Conservation (phyloP, 1,140 invertebrate species). For the Dendrolimus punctatus region DNA sequence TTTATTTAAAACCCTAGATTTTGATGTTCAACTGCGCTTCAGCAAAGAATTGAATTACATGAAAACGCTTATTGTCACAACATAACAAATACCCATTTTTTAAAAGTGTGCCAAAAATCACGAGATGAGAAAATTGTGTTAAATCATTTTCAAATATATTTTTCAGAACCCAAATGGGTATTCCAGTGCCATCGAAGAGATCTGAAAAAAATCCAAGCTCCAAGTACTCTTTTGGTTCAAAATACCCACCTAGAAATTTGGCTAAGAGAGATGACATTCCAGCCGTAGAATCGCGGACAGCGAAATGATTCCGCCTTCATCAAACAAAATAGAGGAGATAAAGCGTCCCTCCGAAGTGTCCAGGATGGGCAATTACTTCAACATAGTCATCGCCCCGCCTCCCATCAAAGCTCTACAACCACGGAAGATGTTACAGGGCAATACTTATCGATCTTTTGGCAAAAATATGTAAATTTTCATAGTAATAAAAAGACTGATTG, state of each 20-base stretch:
- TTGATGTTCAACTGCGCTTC: too few species aligned
- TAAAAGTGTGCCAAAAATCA: too few species aligned
- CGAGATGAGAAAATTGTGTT: too few species aligned
- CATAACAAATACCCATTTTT: too few species aligned
- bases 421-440: slow-evolving; percentile 38
- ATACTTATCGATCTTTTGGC: slow-evolving; percentile 20
- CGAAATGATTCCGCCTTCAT: slow-evolving; percentile 14
- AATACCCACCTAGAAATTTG: slow-evolving; percentile 15
- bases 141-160: slow-evolving; percentile 8
- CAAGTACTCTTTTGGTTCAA: slow-evolving; percentile 19
- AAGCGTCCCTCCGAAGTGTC: slow-evolving; percentile 42
- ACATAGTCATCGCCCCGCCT: slow-evolving; percentile 62
- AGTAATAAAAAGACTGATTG: neutral
- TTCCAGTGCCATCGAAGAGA: slow-evolving; percentile 48
- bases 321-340: slow-evolving; percentile 29
- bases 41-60: too few species aligned
- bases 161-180: slow-evolving; percentile 62
- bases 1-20: too few species aligned
- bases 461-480: slow-evolving; percentile 26
- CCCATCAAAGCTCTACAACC: slow-evolving; percentile 54
- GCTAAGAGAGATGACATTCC: slow-evolving; percentile 25
- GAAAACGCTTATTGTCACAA: too few species aligned
- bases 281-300: slow-evolving; percentile 22
- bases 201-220: slow-evolving; percentile 18
- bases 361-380: slow-evolving; percentile 62